phyloP scores from a whole-genome alignment of 2,797 vertebrate species.

The Sebastes reedi region DNA sequence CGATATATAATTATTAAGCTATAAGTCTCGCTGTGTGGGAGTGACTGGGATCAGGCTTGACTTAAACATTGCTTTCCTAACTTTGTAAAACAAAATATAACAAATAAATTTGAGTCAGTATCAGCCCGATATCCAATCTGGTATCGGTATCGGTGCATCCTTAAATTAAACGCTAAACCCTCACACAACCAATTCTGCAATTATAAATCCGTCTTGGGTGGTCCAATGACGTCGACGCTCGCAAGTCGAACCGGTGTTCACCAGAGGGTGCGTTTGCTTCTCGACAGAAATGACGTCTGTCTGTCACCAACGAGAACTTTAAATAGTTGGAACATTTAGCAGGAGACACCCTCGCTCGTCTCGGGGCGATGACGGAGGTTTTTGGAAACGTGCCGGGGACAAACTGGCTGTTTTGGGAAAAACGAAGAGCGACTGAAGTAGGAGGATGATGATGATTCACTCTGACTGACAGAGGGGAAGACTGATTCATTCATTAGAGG shows the following conservation, averaged over 20 bases:
- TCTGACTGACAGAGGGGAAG: constrained; percentile 47
- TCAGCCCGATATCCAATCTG: too few species aligned
- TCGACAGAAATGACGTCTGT: background rate
- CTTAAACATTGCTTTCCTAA: too few species aligned
- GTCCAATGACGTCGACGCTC: background rate
- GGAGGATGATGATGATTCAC: constrained; percentile 67
- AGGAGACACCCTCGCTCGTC: constrained; percentile 12
- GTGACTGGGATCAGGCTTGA: too few species aligned
- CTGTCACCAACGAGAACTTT: constrained; percentile 9
- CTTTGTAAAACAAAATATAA: too few species aligned
- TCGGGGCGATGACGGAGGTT: constrained; percentile 32
- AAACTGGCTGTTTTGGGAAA: constrained; percentile 19
- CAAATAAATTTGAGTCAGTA: too few species aligned
- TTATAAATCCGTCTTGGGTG: background rate
- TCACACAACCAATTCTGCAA: background rate
- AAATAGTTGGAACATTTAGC: constrained; percentile 25
- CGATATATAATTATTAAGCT: too few species aligned
- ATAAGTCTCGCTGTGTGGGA: too few species aligned
- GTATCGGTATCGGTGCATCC: too few species aligned
- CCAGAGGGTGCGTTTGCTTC: background rate
- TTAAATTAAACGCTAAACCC: background rate
- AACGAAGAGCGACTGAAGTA: constrained; percentile 24
- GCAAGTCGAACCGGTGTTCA: background rate
- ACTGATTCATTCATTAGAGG: constrained; percentile 48
- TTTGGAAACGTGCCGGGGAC: constrained; percentile 36